Evolutionary conservation across 2,888 invertebrate genomes (phyloP).

Genomic region (Griposia aprilina): DNA sequence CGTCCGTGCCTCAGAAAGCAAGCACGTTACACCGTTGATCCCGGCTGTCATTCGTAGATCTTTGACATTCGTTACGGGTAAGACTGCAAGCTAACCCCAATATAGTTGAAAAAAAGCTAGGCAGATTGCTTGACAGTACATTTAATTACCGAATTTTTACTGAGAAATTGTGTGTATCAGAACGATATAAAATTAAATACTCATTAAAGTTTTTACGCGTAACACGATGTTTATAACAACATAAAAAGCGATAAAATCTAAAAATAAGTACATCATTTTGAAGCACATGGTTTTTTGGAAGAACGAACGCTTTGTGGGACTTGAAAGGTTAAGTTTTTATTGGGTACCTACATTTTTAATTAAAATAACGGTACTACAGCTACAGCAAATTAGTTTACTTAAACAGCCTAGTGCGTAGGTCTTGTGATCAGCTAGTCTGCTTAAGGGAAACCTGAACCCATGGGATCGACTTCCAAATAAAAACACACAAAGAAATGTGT

Average conservation of each 20-base stretch:
- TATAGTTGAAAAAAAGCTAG: background rate
- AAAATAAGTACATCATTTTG: background rate
- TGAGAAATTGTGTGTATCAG: background rate
- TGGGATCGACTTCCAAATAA: too few relatives aligned
- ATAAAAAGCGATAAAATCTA: background rate
- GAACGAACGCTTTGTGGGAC: background rate
- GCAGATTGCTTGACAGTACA: background rate
- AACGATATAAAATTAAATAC: background rate
- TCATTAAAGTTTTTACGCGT: background rate
- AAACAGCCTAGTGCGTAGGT: too few relatives aligned
- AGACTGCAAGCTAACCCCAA: background rate
- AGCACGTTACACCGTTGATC: background rate
- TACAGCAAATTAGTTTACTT: too few relatives aligned
- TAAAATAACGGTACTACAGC: too few relatives aligned
- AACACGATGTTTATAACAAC: background rate
- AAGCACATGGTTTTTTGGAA: background rate
- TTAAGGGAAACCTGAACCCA: too few relatives aligned
- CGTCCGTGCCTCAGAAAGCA: background rate
- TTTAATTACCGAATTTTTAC: background rate
- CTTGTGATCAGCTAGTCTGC: too few relatives aligned
- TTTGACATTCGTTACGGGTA: background rate
- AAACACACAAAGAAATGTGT: too few relatives aligned
- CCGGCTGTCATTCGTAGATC: background rate
- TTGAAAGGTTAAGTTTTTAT: background rate
- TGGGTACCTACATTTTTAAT: too few relatives aligned